A percentile compares a stretch with the other conserved stretches of the same genome.
Evolutionary conservation across 2,797 vertebrate species (phyloP).

Genomic region (Alauda arvensis): DNA sequence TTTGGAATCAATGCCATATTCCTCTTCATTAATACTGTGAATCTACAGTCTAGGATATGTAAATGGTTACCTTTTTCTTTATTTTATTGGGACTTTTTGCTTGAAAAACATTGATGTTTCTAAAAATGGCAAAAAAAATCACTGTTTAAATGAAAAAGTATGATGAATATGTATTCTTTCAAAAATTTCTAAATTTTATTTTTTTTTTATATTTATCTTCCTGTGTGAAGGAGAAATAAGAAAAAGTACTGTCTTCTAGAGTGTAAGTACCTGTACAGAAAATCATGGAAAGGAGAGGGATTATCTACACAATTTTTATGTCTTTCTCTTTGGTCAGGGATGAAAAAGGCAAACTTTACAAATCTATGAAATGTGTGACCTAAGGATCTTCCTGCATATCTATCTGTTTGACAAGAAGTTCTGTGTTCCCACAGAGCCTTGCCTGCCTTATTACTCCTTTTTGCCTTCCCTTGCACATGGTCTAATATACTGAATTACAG

Average conservation of each 20-base stretch:
- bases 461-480: background rate
- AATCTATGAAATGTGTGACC: background rate
- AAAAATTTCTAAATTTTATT: background rate
- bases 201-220: background rate
- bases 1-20: background rate
- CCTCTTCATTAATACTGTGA: background rate
- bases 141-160: background rate
- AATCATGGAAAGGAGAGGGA: background rate
- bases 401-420: background rate
- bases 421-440: background rate
- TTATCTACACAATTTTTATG: background rate
- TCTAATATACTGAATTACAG: background rate
- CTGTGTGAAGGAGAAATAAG: background rate
- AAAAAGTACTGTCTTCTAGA: background rate
- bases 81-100: background rate
- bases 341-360: background rate
- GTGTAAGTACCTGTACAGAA: background rate
- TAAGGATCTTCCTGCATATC: background rate
- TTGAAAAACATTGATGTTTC: background rate
- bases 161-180: background rate
- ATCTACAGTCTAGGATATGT: background rate
- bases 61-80: background rate
- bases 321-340: background rate
- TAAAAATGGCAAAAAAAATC: background rate
- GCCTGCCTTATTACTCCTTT: background rate